Base-by-base conservation (phyloP, 2,797 vertebrate genomes). In the Oryzias sinensis region DNA sequence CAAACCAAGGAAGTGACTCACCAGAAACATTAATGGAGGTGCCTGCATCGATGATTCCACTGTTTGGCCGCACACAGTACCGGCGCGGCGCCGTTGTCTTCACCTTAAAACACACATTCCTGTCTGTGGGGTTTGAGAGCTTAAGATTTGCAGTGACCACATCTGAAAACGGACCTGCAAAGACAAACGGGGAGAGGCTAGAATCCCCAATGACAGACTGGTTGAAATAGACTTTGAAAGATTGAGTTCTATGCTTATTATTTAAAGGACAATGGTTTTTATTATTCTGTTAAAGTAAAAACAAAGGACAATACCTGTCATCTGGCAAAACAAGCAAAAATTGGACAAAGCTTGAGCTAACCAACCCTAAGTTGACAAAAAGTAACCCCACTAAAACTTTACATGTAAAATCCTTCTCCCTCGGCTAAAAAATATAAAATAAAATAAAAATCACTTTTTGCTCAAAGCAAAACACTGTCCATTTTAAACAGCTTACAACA, bases 61-160 rank as follows among this genome's bases (percentile, higher is more conserved):
- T 99, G 93, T 99, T 99, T 77, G 97, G 97, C 82, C 97, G 92
- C 74, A 99, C 97, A 45, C 97, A 99, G 89, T 99, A 99, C 78
- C 97, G 94, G 54, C 96, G 97, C 0, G 97, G 97, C 1, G 97
- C 97, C 2, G 97, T 99, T 45, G 97, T 99, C 95, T 99, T 99
- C 76, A 99, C 97, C 92, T 99, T 99, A 85, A 99, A 99, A 81
- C 96, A 98, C 72, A 99, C 93, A 65, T 96, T 98, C 86, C 92
- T 93, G 77, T 99, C 96, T 91, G 96, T 95, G 11, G 97, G 95
- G 85, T 99, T 99, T 84, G 93, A 91, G 44, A 99, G 96, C 90
- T 98, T 99, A 77, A 99, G 91, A 84, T 95, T 95, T 83, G 96
- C 94, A 70, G 96, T 99, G 83, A 99, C 95, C 47, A 99, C 97